These are phyloP conservation scores for Tragelaphus buxtoni DNA, from an alignment of 2,113 vertebrate genomes.

Conservation along the genomic window DNA sequence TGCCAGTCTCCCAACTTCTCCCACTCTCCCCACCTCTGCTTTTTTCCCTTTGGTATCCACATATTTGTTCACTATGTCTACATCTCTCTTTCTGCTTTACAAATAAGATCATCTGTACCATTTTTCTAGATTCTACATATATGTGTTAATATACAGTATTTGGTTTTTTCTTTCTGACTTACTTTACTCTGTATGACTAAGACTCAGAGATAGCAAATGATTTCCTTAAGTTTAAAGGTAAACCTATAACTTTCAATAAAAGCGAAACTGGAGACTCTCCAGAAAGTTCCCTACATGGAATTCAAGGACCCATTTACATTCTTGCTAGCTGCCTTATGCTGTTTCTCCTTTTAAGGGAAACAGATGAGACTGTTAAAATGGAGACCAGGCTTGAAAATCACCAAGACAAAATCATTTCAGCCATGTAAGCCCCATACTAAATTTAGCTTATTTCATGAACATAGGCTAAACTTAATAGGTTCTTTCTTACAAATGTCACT, in stretches of 20 bases:
- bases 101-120: background rate
- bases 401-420: background rate
- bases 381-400: background rate
- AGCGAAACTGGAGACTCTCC: background rate
- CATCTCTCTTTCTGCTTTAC: background rate
- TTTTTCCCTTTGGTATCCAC: background rate
- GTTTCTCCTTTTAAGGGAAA: background rate
- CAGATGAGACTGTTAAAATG: background rate
- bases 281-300: background rate
- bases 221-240: background rate
- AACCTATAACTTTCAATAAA: background rate
- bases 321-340: background rate
- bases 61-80: background rate
- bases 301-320: background rate
- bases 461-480: background rate
- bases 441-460: constrained; percentile 5
- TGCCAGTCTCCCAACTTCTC: background rate
- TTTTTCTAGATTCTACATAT: background rate
- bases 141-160: background rate
- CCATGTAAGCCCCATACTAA: background rate
- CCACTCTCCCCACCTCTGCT: background rate
- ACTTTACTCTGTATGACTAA: background rate
- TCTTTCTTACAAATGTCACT: background rate
- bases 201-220: background rate
- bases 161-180: background rate